Percentiles rank a stretch among this genome's conserved stretches.
phyloP scores from a whole-genome alignment of 2,888 invertebrate species.

The Hydrotaea cyrtoneurina region DNA sequence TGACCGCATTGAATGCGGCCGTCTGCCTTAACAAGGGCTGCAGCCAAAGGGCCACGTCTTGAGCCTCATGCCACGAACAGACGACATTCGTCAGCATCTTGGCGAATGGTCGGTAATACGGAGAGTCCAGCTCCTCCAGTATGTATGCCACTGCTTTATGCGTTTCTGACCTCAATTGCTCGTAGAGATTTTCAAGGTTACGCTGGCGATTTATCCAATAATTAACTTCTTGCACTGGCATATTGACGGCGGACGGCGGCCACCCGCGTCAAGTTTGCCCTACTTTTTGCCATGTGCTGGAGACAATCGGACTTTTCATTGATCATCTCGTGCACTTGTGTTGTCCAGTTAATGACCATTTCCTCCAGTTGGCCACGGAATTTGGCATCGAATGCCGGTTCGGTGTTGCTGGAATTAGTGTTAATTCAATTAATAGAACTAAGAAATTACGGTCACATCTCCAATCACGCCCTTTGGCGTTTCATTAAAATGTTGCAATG shows the following conservation, averaged over 20 bases:
- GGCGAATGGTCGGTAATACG: slow-evolving; percentile 89
- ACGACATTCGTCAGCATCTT: slow-evolving; percentile 88
- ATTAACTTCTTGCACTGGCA: slow-evolving; percentile 88
- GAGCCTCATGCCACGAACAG: slow-evolving; percentile 90
- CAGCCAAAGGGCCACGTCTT: slow-evolving; percentile 91
- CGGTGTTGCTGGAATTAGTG: slow-evolving; percentile 68
- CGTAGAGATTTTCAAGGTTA: slow-evolving; percentile 93
- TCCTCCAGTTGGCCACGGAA: slow-evolving; percentile 88
- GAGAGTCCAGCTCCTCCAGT: slow-evolving; percentile 89
- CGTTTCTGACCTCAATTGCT: slow-evolving; percentile 89
- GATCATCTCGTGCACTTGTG: slow-evolving; percentile 84
- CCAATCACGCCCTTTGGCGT: background rate
- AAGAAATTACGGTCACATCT: background rate
- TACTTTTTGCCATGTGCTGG: background rate
- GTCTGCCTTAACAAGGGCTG: slow-evolving; percentile 85
- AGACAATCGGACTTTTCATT: slow-evolving; percentile 74
- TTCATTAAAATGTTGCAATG: slow-evolving; percentile 1
- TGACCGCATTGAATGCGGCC: slow-evolving; percentile 85
- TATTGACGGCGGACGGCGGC: slow-evolving; percentile 69
- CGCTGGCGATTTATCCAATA: slow-evolving; percentile 91
- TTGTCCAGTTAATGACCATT: slow-evolving; percentile 93
- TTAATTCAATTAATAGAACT: background rate
- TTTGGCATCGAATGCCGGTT: slow-evolving; percentile 73
- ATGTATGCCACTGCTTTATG: slow-evolving; percentile 91
- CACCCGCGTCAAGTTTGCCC: slow-evolving; percentile 25